phyloP scores from a whole-genome alignment of 2,797 vertebrate species.

The Microctenopoma lineatum region DNA sequence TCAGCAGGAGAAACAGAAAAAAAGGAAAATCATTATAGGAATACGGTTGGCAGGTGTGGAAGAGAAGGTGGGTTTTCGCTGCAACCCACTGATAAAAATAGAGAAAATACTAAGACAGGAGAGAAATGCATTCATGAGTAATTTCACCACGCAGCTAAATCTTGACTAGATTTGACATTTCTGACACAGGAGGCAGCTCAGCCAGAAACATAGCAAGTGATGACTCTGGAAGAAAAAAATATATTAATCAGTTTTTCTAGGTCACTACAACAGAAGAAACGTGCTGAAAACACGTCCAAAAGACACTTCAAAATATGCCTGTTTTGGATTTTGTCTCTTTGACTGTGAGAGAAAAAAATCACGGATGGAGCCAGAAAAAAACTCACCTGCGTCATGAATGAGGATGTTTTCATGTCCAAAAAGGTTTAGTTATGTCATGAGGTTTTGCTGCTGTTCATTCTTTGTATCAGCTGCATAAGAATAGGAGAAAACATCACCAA shows the following conservation, averaged over 20 bases:
- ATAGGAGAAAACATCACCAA: background rate
- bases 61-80: slow-evolving; percentile 19
- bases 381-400: background rate
- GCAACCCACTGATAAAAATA: slow-evolving; percentile 15
- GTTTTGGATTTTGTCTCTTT: slow-evolving; percentile 31
- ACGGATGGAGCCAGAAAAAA: slow-evolving; percentile 1
- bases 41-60: slow-evolving; percentile 10
- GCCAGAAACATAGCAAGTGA: slow-evolving; percentile 15
- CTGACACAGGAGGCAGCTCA: slow-evolving; percentile 29
- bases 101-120: slow-evolving; percentile 11
- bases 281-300: slow-evolving; percentile 38
- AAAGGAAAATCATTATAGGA: background rate
- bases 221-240: slow-evolving; percentile 33
- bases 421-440: background rate
- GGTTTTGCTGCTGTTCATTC: slow-evolving; percentile 4
- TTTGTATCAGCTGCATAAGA: slow-evolving; percentile 16
- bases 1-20: background rate
- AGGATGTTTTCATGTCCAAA: background rate
- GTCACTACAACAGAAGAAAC: slow-evolving; percentile 38
- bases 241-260: slow-evolving; percentile 43
- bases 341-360: slow-evolving; percentile 28
- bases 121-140: slow-evolving; percentile 15
- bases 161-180: slow-evolving; percentile 36
- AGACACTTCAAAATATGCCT: slow-evolving; percentile 28
- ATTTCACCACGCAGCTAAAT: slow-evolving; percentile 30